Percentiles rank a stretch among this genome's conserved stretches.
Conservation (phyloP, 2,888 invertebrate genomes). For the Apodemia duryi region DNA sequence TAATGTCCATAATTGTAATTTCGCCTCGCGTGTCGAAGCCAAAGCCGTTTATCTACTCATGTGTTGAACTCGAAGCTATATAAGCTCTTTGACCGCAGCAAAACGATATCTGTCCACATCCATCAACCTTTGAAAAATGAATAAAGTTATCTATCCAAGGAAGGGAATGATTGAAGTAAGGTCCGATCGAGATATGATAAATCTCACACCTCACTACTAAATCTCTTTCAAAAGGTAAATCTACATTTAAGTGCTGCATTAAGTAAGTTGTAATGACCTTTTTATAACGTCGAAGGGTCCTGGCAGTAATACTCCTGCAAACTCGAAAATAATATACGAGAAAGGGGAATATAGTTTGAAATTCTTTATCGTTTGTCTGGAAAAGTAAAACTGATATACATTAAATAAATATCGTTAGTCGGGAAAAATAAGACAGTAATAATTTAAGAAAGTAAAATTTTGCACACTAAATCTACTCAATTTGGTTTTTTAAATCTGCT, state of each 20-base stretch:
- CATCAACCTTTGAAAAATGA: constrained; percentile 57
- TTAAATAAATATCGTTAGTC: too few species aligned
- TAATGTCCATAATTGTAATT: too few species aligned
- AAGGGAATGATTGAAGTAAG: constrained; percentile 64
- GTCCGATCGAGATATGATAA: constrained; percentile 71
- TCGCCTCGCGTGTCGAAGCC: background rate
- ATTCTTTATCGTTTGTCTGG: background rate
- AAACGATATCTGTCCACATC: constrained; percentile 33
- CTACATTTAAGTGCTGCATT: constrained; percentile 70
- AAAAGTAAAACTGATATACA: too few species aligned
- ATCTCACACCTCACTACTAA: constrained; percentile 71
- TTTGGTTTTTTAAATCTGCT: too few species aligned
- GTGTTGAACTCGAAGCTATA: background rate
- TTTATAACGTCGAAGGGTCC: constrained; percentile 46
- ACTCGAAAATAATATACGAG: constrained; percentile 3
- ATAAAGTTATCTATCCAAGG: constrained; percentile 60
- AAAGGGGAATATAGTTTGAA: constrained; percentile 8
- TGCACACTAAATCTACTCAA: too few species aligned
- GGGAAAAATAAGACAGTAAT: too few species aligned
- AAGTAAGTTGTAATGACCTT: constrained; percentile 64
- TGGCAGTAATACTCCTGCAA: background rate
- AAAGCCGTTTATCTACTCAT: too few species aligned
- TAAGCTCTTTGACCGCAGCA: background rate
- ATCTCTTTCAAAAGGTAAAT: constrained; percentile 73
- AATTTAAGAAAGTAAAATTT: too few species aligned